Evolutionary conservation across 2,888 invertebrate species (phyloP), one percentile per base, ranked within the genome.

Genomic region (Xestia xanthographa): DNA sequence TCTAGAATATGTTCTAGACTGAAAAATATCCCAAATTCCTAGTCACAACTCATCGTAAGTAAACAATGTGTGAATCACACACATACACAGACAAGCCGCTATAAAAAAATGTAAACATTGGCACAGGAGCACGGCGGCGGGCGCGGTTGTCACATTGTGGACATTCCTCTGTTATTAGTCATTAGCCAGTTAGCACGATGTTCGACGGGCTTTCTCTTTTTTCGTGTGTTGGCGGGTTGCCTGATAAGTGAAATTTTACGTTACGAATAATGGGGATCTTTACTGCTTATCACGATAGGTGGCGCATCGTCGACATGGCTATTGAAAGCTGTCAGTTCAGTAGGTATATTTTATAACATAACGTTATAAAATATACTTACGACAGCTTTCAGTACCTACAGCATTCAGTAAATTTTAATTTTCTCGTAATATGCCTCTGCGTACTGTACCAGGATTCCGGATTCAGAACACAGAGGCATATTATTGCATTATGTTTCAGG

Each of bases 101-200:
- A 76, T 78, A 79, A 86, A 76, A 83, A 83, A 72, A 29, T 72
- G 84, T 87, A 87, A 87, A 87, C 80, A 87, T 86, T 87, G 87
- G 87, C 87, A 86, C 69, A 11, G 34, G 22, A 53, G 38, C 5
- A 12, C 29, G 34, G n/a, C 65, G 38, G 68, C 66, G 29, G 60
- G 29, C 29, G 43, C 70, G 66, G 65, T 62, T 68, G 83, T 77
- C 87, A 76, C 81, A 73, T 70, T 62, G 68, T 72, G 5, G 0
- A 41, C 43, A 81, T 67, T 81, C 53, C 66, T 14, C 12, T n/a
- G 26, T 26, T 62, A 80, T 53, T 62, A 53, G 66, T 48, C 53
- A 75, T 63, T 56, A 38, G 8, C 5, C 5, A 12, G 38, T 53
- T 60, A 43, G 8, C 62, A 45, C 38, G 20, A 14, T 70, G 41